Evolutionary conservation across 2,797 vertebrate species (phyloP), one percentile per base, ranked within the genome.

Genomic region (Chelon auratus): DNA sequence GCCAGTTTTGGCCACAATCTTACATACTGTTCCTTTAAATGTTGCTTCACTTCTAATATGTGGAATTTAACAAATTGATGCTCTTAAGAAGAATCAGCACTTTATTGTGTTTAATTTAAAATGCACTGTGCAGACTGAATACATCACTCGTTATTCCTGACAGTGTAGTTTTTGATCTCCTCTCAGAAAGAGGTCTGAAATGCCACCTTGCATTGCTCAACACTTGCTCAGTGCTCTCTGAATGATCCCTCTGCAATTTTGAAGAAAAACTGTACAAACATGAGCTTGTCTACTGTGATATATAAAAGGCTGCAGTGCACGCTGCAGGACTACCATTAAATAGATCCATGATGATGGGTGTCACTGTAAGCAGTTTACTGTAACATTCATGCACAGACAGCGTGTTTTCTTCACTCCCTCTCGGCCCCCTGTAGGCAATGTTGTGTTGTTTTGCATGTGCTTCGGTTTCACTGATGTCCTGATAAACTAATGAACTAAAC

Each of bases 401-500:
- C 39, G 54, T 12, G 14, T 47, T 59, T 68, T 76, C 47, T 60
- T 67, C 36, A 51, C 17, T 69, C 63, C 51, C 40, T 65, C 42
- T 48, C 64, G 24, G 56, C 50, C 1, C 57, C 61, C 42, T 73
- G 45, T 55, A 13, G 69, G 69, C 54, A 74, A 42, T 47, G 62
- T 72, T 51, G 40, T n/a, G 57, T 65, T 69, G 43, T 11, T 62
- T 59, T 56, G 24, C 24, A 18, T 68, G 53, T 62, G 36, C 62
- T 24, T 82, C 33, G 2, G 13, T 78, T 59, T 72, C 9, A 3
- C 58, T 36, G 36, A 62, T 45, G 65, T 68, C 52, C 33, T 67
- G 59, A 74, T 66, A 72, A 81, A 74, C 30, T 57, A 54, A 52
- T 53, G 43, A 63, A 58, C 20, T 58, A 17, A 45, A 62, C 60